A percentile compares a stretch with the other conserved stretches of the same genome.
phyloP scores from a whole-genome alignment of 2,113 vertebrate genomes.

The Petaurus breviceps region DNA sequence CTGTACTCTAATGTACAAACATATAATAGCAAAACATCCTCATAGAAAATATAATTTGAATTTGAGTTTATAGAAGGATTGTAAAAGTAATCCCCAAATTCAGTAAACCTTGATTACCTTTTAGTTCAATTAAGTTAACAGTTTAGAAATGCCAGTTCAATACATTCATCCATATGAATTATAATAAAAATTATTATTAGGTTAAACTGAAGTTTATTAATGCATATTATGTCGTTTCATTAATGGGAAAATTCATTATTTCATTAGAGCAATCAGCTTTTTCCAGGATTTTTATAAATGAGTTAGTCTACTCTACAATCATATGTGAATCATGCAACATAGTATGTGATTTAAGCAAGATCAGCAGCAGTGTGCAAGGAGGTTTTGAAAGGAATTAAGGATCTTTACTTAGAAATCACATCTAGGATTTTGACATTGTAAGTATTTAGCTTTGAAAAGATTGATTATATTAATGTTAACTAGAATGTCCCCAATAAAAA shows the following conservation, averaged over 20 bases:
- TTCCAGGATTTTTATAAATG: constrained; percentile 40
- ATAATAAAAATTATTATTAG: constrained; percentile 54
- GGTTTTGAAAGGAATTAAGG: constrained; percentile 47
- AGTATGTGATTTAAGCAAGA: constrained; percentile 46
- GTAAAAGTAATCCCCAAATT: constrained; percentile 68
- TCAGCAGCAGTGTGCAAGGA: constrained; percentile 24
- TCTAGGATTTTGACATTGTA: constrained; percentile 24
- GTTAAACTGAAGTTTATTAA: constrained; percentile 22
- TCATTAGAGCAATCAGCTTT: constrained; percentile 36
- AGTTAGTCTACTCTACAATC: constrained; percentile 36
- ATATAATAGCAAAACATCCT: constrained; percentile 33
- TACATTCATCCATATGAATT: constrained; percentile 43
- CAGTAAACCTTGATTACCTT: constrained; percentile 32
- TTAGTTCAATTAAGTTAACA: constrained; percentile 56
- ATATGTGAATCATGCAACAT: constrained; percentile 42
- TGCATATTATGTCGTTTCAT: background rate
- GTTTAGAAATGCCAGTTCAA: constrained; percentile 65
- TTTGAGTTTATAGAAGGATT: constrained; percentile 70
- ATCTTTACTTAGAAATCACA: constrained; percentile 47
- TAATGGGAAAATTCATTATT: constrained; percentile 48
- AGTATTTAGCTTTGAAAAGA: constrained; percentile 36
- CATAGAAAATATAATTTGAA: constrained; percentile 25
- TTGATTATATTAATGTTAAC: constrained; percentile 37
- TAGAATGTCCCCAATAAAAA: constrained; percentile 35
- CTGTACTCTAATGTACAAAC: constrained; percentile 33